Evolutionary conservation across 1,140 invertebrate genomes (phyloP), one percentile per base, ranked within the genome.

Genomic region (Temnothorax curvispinosus): DNA sequence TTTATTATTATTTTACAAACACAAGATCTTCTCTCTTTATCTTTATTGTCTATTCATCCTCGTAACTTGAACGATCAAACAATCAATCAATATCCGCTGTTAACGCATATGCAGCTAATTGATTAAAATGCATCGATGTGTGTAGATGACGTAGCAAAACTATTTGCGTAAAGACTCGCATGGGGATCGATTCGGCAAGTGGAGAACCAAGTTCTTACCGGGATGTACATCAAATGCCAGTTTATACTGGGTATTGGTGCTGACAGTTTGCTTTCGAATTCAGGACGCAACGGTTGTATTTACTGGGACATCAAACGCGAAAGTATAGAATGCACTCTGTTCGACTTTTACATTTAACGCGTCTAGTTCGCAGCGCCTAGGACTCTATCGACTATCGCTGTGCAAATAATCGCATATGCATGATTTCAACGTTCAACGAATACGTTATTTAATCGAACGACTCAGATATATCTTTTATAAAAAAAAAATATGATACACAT

Each of bases 211-310:
- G 62, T 86, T 89, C 84, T 90, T 87, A 90, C 87, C 88, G 50
- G 13, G 32, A 54, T 52, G 18, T 50, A 80, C 65, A 35, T 64
- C 50, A 85, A 41, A 52, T 58, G 62, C 50, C 62, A 52, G 67
- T 80, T 89, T 72, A 60, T 69, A 56, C 21, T 27, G 5, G 9
- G 56, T 60, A 75, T 75, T 82, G 60, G 47, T 38, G 71, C 74
- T 84, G 65, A 78, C 65, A 87, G 85, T 90, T 90, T 84, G 65
- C 85, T 78, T 84, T 85, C 64, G 78, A 84, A 90, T 90, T 85
- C 85, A 87, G 85, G 67, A 27, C 78, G 74, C 52, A 62, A 47
- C 69, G 50, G 5, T 52, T 60, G 74, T 80, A 90, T 89, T 89
- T 87, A 67, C 75, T 35, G 13, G 52, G 3, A 35, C 69, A 54